phyloP scores from a whole-genome alignment of 2,797 vertebrate genomes.

The Kryptopterus vitreolus region DNA sequence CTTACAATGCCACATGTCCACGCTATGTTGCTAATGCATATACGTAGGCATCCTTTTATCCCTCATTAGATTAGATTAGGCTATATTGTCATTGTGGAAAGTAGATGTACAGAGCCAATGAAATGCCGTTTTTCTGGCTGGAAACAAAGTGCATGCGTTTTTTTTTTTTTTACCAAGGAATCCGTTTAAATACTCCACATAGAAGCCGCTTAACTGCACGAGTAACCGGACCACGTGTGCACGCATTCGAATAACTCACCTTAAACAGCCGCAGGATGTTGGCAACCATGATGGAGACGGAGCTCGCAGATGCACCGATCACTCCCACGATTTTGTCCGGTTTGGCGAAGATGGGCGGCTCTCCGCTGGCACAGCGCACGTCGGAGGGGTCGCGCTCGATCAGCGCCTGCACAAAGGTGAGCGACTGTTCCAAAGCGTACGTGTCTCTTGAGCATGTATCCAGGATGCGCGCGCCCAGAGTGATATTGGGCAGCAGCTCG shows the following conservation, averaged over 20 bases:
- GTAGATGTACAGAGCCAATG: no score
- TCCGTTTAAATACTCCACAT: background rate
- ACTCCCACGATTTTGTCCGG: conserved; percentile 89
- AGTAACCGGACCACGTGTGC: background rate
- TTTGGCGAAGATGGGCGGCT: conserved; percentile 86
- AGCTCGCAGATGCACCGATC: conserved; percentile 87
- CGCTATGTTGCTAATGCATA: background rate
- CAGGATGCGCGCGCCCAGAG: conserved; percentile 85
- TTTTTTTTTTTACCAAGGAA: background rate
- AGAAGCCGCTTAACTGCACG: background rate
- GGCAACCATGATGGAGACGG: conserved; percentile 92
- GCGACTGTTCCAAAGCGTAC: conserved; percentile 86
- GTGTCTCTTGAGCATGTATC: conserved; percentile 89
- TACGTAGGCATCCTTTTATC: background rate
- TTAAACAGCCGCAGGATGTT: conserved; percentile 57
- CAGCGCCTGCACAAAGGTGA: conserved; percentile 85
- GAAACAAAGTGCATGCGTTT: background rate
- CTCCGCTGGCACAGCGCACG: conserved; percentile 85
- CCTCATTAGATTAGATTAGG: no score
- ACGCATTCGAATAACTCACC: conserved; percentile 31
- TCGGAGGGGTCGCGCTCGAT: conserved; percentile 87
- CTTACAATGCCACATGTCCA: background rate
- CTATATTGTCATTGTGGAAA: no score
- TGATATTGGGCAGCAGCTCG: conserved; percentile 85
- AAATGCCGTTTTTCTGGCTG: background rate